Conservation (phyloP, 2,888 invertebrate species). For the Leptopilina drosophilae region DNA sequence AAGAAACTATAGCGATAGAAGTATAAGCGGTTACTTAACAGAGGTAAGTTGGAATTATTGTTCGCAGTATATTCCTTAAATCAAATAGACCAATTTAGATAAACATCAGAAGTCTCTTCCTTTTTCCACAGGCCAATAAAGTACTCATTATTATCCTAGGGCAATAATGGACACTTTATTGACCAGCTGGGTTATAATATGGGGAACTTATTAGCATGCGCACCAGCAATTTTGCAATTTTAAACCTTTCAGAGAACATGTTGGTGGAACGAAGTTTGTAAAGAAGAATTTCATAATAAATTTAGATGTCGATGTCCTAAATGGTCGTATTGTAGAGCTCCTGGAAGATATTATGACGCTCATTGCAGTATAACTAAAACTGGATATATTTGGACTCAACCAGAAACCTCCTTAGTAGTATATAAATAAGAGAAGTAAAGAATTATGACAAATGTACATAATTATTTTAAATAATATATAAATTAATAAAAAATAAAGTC, state of each 20-base stretch:
- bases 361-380: conserved; percentile 94
- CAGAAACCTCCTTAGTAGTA: conserved; percentile 76
- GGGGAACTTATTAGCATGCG: too few species aligned
- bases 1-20: conserved; percentile 88
- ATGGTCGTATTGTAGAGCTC: conserved; percentile 92
- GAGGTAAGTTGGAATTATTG: conserved; percentile 81
- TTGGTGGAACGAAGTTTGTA: conserved; percentile 96
- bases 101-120: too few species aligned
- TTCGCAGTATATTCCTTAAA: neutral
- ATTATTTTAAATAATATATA: neutral
- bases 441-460: neutral
- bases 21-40: conserved; percentile 88
- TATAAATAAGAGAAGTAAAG: conserved; percentile 68
- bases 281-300: conserved; percentile 91
- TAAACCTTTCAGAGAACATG: conserved; percentile 87
- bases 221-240: neutral
- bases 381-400: conserved; percentile 94
- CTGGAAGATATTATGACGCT: conserved; percentile 93
- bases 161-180: too few species aligned
- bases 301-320: conserved; percentile 93
- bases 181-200: too few species aligned
- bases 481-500: too few species aligned
- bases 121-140: too few species aligned
- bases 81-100: too few species aligned
- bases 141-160: too few species aligned